Conservation (phyloP, 2,888 invertebrate genomes). For the Drosophila macrothrix region DNA sequence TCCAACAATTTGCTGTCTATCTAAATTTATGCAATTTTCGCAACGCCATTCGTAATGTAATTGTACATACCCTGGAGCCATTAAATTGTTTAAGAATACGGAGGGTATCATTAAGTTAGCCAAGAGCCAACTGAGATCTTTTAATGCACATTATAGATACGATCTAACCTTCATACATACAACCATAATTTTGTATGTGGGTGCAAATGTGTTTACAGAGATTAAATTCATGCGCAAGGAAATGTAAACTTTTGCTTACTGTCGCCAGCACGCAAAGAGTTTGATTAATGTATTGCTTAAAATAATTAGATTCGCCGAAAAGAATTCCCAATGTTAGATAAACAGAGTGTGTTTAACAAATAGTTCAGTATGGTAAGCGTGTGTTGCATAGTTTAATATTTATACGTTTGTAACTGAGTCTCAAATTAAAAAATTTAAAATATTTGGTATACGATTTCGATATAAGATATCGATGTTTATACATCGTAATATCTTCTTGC, state of each 20-base stretch:
- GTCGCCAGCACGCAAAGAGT: background rate
- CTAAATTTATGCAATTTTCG: slow-evolving; percentile 66
- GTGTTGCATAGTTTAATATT: background rate
- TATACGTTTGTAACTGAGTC: background rate
- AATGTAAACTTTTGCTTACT: background rate
- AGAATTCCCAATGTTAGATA: background rate
- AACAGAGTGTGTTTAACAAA: background rate
- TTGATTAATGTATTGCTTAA: background rate
- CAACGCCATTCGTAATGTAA: slow-evolving; percentile 54
- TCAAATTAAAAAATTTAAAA: no score
- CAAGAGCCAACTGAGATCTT: background rate
- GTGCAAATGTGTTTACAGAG: background rate
- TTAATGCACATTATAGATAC: background rate
- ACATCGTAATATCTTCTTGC: background rate
- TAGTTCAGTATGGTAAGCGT: background rate
- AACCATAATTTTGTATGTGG: background rate
- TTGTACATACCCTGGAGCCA: slow-evolving; percentile 33
- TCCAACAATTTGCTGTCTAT: slow-evolving; percentile 30
- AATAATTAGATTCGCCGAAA: background rate
- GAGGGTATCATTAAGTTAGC: slow-evolving; percentile 10
- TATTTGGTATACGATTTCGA: background rate
- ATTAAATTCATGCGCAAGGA: background rate
- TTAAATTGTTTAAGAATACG: background rate
- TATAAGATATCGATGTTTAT: no score
- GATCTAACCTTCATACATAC: background rate